Evolutionary conservation across 2,797 vertebrate species (phyloP).

Genomic region (Anomalospiza imberbis): DNA sequence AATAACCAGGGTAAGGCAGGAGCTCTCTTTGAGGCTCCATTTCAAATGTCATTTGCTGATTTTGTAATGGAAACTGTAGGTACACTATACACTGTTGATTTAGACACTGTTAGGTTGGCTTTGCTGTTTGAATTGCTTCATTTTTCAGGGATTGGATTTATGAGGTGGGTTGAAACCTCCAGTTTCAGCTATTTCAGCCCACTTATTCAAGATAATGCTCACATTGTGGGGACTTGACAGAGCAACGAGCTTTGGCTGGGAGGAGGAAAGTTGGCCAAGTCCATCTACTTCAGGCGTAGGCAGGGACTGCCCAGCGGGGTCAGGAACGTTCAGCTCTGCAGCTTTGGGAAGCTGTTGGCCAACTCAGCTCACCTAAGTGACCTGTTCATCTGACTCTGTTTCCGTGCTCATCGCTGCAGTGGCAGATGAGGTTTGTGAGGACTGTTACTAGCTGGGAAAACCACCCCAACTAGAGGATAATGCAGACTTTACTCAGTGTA

Average conservation of each 20-base stretch:
- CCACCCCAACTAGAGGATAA: not conserved
- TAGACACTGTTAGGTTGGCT: not conserved
- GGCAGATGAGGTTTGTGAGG: not conserved
- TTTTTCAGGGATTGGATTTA: not conserved
- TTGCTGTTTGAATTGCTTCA: not conserved
- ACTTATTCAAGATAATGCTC: not conserved
- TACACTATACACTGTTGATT: not conserved
- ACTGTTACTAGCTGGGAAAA: not conserved
- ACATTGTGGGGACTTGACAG: not conserved
- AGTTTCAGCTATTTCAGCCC: constrained; percentile 17
- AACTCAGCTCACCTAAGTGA: not conserved
- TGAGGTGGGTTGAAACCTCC: not conserved
- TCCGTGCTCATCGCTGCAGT: not conserved
- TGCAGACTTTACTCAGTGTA: not conserved
- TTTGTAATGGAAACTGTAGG: not conserved
- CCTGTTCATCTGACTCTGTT: not conserved
- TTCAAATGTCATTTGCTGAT: not conserved
- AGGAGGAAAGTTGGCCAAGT: not conserved
- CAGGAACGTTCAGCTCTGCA: not conserved
- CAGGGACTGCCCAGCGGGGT: not conserved
- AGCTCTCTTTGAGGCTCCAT: not conserved
- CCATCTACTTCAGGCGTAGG: not conserved
- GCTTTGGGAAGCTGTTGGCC: not conserved
- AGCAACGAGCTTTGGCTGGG: accelerated
- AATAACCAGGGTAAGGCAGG: not conserved